These are phyloP conservation scores for Tarsius wallacei DNA, from an alignment of 2,797 vertebrate genomes.

Conservation along the genomic window DNA sequence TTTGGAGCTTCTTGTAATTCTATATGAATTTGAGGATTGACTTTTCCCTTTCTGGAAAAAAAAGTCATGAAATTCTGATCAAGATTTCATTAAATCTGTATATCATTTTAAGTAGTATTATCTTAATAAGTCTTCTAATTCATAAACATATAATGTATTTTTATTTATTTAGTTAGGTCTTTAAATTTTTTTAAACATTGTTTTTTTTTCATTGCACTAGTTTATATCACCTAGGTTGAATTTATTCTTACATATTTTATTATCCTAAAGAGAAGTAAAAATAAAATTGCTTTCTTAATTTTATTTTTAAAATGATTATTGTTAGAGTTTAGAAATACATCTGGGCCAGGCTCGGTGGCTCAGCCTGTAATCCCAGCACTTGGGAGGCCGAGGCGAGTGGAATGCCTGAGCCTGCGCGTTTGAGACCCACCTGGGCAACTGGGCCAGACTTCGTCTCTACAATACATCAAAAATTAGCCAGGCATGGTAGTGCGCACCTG, in stretches of 20 bases:
- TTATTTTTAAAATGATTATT: background rate
- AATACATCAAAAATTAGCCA: too few species aligned
- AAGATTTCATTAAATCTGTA: background rate
- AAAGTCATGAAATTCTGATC: background rate
- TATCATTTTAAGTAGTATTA: background rate
- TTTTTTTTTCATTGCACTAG: background rate
- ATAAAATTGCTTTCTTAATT: background rate
- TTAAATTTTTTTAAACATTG: background rate
- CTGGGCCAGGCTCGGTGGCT: too few species aligned
- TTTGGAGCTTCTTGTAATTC: background rate
- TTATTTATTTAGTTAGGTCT: background rate
- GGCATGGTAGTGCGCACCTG: too few species aligned
- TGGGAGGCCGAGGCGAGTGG: too few species aligned
- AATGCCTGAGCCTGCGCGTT: too few species aligned
- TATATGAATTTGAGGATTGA: background rate
- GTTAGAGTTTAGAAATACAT: background rate
- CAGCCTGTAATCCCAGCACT: too few species aligned
- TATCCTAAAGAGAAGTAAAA: background rate
- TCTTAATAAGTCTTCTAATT: background rate
- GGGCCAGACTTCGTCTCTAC: too few species aligned
- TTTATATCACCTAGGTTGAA: background rate
- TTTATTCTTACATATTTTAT: background rate
- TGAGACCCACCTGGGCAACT: too few species aligned
- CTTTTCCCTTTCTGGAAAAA: background rate
- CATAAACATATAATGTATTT: background rate